Evolutionary conservation across 2,888 invertebrate species (phyloP).

Genomic region (Colletes collaris): DNA sequence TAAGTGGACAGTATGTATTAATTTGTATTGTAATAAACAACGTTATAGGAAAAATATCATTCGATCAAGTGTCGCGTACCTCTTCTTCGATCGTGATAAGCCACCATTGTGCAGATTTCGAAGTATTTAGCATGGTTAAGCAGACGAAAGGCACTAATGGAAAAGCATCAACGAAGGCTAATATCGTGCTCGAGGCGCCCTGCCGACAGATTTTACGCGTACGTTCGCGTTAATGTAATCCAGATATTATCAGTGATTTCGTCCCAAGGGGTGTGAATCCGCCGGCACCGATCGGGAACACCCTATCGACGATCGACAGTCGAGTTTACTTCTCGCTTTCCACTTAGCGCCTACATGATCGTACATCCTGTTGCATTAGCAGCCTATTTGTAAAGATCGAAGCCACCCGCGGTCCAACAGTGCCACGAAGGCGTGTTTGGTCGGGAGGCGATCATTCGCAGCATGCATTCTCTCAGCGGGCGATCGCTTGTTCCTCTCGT

Average conservation of each 20-base stretch:
- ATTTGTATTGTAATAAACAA: too few species aligned
- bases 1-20: too few species aligned
- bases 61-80: too few species aligned
- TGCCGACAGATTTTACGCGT: not conserved
- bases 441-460: slow-evolving; percentile 68
- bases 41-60: too few species aligned
- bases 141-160: not conserved
- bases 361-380: slow-evolving; percentile 69
- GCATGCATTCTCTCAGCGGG: slow-evolving; percentile 71
- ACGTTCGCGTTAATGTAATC: slow-evolving; percentile 28
- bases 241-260: slow-evolving; percentile 36
- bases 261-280: slow-evolving; percentile 24
- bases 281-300: slow-evolving; percentile 20
- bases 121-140: too few species aligned
- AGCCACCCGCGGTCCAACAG: slow-evolving; percentile 72
- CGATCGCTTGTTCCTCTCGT: slow-evolving; percentile 56
- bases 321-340: slow-evolving; percentile 59
- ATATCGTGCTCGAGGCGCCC: slow-evolving; percentile 3
- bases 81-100: too few species aligned
- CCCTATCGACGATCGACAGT: slow-evolving; percentile 49
- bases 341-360: slow-evolving; percentile 61
- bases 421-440: slow-evolving; percentile 67
- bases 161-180: not conserved
- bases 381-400: slow-evolving; percentile 74
- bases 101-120: too few species aligned